These are phyloP conservation scores for Falco punctatus DNA, from an alignment of 2,113 vertebrate species.

Conservation along the genomic window DNA sequence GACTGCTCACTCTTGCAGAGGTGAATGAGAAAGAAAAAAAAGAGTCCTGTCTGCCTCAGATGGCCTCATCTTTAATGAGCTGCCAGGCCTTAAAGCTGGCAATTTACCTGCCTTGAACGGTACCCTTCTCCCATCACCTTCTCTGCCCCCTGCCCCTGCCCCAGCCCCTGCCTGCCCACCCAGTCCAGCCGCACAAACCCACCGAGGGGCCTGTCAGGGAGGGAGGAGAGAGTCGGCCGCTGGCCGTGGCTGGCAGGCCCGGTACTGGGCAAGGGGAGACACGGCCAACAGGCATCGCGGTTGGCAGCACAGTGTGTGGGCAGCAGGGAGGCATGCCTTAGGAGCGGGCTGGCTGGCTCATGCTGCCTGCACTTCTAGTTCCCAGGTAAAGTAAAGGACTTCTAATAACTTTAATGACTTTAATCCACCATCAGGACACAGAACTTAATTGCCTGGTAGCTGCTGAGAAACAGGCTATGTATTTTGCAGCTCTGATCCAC, in stretches of 20 bases:
- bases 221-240: not conserved
- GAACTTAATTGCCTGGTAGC: not conserved
- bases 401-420: not conserved
- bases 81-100: not conserved
- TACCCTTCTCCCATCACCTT: not conserved
- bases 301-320: rapidly evolving
- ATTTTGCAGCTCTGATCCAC: not conserved
- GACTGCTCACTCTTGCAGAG: not conserved
- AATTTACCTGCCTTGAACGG: not conserved
- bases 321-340: not conserved
- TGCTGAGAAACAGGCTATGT: not conserved
- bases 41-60: not conserved
- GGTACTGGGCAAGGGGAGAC: not conserved
- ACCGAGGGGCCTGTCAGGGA: not conserved
- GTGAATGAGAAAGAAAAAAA: not conserved
- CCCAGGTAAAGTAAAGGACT: not conserved
- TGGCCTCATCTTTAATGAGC: not conserved
- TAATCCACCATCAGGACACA: not conserved
- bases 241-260: not conserved
- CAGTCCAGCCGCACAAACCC: not conserved
- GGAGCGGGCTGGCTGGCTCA: not conserved
- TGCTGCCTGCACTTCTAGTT: not conserved
- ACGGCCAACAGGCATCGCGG: rapidly evolving
- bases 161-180: not conserved
- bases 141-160: not conserved